Evolutionary conservation across 1,140 invertebrate genomes (phyloP), one percentile per base, ranked within the genome.

Genomic region (Philaenus spumarius): DNA sequence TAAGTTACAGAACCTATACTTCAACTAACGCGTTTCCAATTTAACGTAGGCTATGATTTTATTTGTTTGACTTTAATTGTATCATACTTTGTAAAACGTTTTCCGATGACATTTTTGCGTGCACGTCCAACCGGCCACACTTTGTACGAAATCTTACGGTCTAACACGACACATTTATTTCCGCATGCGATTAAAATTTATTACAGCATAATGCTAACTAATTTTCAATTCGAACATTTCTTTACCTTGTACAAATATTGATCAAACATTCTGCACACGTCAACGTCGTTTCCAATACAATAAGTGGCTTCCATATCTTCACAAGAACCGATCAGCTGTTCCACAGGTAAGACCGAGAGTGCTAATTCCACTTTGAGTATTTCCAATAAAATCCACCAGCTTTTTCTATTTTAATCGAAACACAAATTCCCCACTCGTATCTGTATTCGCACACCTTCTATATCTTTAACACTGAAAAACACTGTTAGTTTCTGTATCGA

Each of bases 221-320:
- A 48, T 15, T 37, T 9, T 9, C 12, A 45, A 45, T 9, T 47
- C 7, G 11, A 47, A 50, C 14, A 14, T 22, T 19, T 9, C 48
- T 70, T 72, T 70, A 83, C 81, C 81, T 83, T 83, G 69, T 82
- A 82, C 58, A 80, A 72, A 69, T 82, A 83, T 72, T 82, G 81
- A 69, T 83, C 81, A 64, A 82, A 83, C 81, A 83, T 82, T 68
- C 81, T 78, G 74, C 78, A 79, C 58, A 81, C 78, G 68, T 83
- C 82, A 66, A 82, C 75, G 69, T 83, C 82, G 65, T 71, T 79
- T 67, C 75, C 78, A 64, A 80, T 78, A 71, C 79, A 79, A 67
- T 83, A 82, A 64, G 79, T 80, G 60, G 80, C 78, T 69, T 83
- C 81, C 80, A 82, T 81, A 69, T 63, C 62, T 20, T 59, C 56